Base-by-base conservation (phyloP, 2,113 vertebrate genomes). In the Ariopsis seemanni region DNA sequence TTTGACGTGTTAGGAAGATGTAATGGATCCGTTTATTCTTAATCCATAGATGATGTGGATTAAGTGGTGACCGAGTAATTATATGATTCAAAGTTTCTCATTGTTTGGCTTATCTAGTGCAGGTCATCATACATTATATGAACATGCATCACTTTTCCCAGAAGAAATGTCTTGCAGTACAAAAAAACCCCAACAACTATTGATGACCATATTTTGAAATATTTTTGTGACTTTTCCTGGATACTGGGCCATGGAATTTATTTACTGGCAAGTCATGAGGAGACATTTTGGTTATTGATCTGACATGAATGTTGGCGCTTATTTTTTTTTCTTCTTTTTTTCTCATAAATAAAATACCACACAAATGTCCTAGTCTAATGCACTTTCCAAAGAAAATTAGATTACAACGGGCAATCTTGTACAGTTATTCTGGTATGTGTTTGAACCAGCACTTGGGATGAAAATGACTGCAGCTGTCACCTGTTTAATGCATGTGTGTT, bases 401-500 rank as follows among this genome's bases (percentile, higher is more conserved):
- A 69, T 67, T 25, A 25, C 42, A 12, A n/a, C 48, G 52, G 3
- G 20, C 63, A 42, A 30, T 58, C 20, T 12, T 7, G 25, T 67
- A 20, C 62, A 53, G 63, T 50, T 71, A 58, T 11, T 78, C 14
- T 58, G 52, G 75, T 74, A 27, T 81, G 67, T 67, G n/a, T 53
- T 14, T 67, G 83, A 63, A 63, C 48, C 34, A 58, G 27, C 18
- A 14, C 48, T 62, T n/a, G 10, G 52, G 34, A 34, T 78, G 52
- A 69, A 42, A 55, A 34, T 63, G 55, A 52, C 18, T 63, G 80
- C 89, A 90, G 87, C 87, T 88, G 87, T 84, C 60, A 75, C 30
- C 67, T 85, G 75, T 27, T 74, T 85, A 85, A 82, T 84, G 17
- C 92, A 17, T 71, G 25, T 89, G 55, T 80, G 69, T 60, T 62